Evolutionary conservation across 2,797 vertebrate genomes (phyloP).

Genomic region (Anolis apletophallus): DNA sequence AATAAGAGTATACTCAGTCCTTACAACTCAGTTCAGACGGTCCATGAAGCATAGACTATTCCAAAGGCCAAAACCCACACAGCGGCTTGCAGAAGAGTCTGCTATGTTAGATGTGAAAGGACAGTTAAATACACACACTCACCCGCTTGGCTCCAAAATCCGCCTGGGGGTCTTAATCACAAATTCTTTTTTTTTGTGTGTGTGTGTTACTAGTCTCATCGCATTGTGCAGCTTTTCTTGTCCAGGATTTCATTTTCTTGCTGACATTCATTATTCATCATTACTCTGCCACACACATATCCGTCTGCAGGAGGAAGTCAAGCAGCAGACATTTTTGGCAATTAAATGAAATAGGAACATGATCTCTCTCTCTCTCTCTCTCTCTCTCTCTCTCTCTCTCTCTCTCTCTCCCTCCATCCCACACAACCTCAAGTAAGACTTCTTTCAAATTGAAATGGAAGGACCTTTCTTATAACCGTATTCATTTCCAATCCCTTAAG

Average conservation of each 20-base stretch:
- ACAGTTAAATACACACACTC: background rate
- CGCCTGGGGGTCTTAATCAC: background rate
- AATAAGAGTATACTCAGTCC: background rate
- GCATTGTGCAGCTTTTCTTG: too few relatives aligned
- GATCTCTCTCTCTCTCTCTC: too few relatives aligned
- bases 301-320: too few relatives aligned
- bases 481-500: background rate
- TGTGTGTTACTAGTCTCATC: too few relatives aligned
- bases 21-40: slow-evolving; percentile 1
- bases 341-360: background rate
- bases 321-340: too few relatives aligned
- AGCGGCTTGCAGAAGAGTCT: background rate
- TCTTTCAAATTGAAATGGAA: background rate
- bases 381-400: background rate
- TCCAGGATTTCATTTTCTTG: too few relatives aligned
- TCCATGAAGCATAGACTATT: background rate
- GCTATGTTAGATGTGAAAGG: slow-evolving; percentile 5
- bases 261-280: too few relatives aligned
- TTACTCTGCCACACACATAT: too few relatives aligned
- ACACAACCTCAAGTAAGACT: background rate
- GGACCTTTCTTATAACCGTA: background rate
- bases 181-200: too few relatives aligned
- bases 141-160: background rate
- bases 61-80: background rate
- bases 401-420: too few relatives aligned